A percentile compares a stretch with the other conserved stretches of the same genome.
These are phyloP conservation scores for Hyles euphorbiae DNA, from an alignment of 1,140 invertebrate species.

Conservation along the genomic window DNA sequence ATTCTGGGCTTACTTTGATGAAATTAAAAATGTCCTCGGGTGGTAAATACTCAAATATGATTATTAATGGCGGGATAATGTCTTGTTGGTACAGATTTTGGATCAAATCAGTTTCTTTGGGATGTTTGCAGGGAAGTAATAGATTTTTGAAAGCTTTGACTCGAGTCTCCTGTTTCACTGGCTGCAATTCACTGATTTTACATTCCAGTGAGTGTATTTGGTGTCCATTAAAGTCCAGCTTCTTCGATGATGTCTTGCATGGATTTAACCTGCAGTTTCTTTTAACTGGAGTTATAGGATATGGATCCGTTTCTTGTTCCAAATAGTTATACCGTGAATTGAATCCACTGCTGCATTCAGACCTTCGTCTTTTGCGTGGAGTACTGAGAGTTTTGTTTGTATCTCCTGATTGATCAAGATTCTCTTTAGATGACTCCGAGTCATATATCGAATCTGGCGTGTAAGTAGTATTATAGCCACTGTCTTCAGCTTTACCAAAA, in stretches of 20 bases:
- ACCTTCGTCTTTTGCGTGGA: too few relatives aligned
- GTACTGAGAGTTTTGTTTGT: neutral
- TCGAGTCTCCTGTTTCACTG: conserved; percentile 20
- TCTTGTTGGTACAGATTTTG: conserved; percentile 44
- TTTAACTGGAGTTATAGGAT: conserved; percentile 61
- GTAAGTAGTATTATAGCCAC: conserved; percentile 61
- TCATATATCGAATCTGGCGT: conserved; percentile 35
- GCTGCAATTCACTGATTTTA: conserved; percentile 43
- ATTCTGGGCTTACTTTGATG: conserved; percentile 52
- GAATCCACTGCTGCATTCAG: too few relatives aligned
- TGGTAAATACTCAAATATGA: conserved; percentile 56
- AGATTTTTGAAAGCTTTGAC: conserved; percentile 22
- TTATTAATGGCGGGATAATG: conserved; percentile 46
- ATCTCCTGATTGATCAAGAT: conserved; percentile 6
- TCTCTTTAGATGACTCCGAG: too few relatives aligned
- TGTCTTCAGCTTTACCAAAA: conserved; percentile 55
- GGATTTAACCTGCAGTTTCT: conserved; percentile 48
- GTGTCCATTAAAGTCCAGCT: conserved; percentile 37
- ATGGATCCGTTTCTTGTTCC: conserved; percentile 22
- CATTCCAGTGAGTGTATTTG: conserved; percentile 53
- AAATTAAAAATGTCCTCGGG: conserved; percentile 63
- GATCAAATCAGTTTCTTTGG: conserved; percentile 66
- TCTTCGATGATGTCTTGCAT: conserved; percentile 43
- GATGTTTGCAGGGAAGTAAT: conserved; percentile 32
- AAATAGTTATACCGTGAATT: neutral